These are phyloP conservation scores for Pteronura brasiliensis DNA, from an alignment of 2,113 vertebrate species.

Conservation along the genomic window DNA sequence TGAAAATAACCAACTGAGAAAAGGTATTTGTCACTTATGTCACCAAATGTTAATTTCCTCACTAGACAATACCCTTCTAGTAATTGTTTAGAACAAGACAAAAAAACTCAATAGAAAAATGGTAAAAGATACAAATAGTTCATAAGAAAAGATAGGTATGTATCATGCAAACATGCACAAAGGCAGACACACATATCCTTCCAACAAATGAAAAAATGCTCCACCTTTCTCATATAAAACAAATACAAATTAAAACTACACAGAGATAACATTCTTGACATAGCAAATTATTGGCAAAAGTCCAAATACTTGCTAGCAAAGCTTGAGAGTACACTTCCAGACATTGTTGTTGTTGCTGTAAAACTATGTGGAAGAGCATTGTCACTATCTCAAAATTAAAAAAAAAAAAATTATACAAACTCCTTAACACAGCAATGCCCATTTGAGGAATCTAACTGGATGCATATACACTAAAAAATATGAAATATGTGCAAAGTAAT, in stretches of 20 bases:
- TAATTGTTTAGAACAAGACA: background rate
- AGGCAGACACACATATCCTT: background rate
- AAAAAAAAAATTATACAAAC: background rate
- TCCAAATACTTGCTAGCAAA: background rate
- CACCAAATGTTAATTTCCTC: background rate
- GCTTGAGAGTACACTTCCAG: background rate
- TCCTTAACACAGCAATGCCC: background rate
- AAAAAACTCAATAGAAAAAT: background rate
- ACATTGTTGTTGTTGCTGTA: background rate
- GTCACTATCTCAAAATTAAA: background rate
- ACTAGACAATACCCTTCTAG: background rate
- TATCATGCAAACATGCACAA: background rate
- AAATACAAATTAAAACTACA: constrained; percentile 21
- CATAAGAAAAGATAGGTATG: background rate
- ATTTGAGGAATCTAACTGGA: background rate
- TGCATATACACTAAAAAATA: background rate
- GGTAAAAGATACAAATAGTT: background rate
- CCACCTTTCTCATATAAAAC: background rate
- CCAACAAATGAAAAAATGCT: background rate
- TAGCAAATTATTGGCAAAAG: background rate
- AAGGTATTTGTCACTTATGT: background rate
- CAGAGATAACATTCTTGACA: background rate
- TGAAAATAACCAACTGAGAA: background rate
- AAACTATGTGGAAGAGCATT: background rate
- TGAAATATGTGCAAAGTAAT: background rate